Evolutionary conservation across 1,140 invertebrate species (phyloP), one percentile per base, ranked within the genome.

Genomic region (Caenorhabditis inopinata): DNA sequence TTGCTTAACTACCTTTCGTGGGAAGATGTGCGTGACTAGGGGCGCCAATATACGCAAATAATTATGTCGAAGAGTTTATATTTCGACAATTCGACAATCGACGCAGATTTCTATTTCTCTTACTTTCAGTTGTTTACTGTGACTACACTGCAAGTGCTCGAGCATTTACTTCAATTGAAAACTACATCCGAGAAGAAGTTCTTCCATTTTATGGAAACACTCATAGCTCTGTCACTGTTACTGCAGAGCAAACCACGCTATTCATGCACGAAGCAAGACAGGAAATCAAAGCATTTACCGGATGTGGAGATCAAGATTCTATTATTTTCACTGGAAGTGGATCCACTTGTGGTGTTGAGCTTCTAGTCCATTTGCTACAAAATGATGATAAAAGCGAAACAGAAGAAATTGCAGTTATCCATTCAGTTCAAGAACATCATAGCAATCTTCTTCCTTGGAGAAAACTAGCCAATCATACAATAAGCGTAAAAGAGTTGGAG

Each of bases 201-300:
- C 89, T 96, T 47, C 93, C 94, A 5, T 92, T 92, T 68, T 94
- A 95, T 88, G 94, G 93, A 27, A 95, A 95, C 80, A 93, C 93
- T 4, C 93, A 94, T 89, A 93, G 94, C 0, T 94, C 94, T 3
- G 93, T 93, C 5, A 93, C 93, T 47, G 92, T 94, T 82, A 94
- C 94, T 29, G 94, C 94, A 32, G 90, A 94, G 53, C 94, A 96
- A 89, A 94, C 94, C 12, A 94, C 94, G 73, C 90, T 94, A 35
- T 96, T 94, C 90, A 92, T 94, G 92, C 94, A 91, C 91, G 89
- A 90, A 82, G 89, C 89, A 23, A 89, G 32, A 35, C 68, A 80
- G 38, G 79, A 80, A 46, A 45, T 80, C 7, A 47, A 73, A 23
- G 46, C 79, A 9, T 29, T 80, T n/a, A 75, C 25, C 46, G 79